Evolutionary conservation across 2,888 invertebrate species (phyloP), one percentile per base, ranked within the genome.

Genomic region (Xylocampa areola): DNA sequence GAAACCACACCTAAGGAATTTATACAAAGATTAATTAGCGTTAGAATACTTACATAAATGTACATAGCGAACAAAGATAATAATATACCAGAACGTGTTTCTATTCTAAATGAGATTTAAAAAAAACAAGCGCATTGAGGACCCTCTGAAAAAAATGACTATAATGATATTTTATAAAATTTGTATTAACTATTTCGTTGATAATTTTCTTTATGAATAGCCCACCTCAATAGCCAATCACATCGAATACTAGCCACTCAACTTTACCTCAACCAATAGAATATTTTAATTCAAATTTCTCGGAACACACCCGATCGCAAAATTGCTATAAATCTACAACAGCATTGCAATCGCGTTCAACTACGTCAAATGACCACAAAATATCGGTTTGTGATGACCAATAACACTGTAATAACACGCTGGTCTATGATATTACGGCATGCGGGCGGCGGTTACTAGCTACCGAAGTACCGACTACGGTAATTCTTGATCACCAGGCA

Each of bases 331-430:
- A 80, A 76, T 77, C 71, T 72, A 66, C 73, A 68, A 71, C 67
- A 75, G 52, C 43, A 66, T 68, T 50, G 72, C 75, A 70, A 76
- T 79, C 57, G 66, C 68, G 71, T 55, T 45, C 49, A 51, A 54
- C 70, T 50, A 72, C 78, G 75, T 72, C 77, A 81, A 85, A 86
- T 84, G 82, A 84, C 84, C 79, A 80, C 85, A 86, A 85, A 86
- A 81, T 85, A 82, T 85, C 79, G 79, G 80, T 73, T 77, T 72
- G 73, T 73, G 68, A 79, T 76, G 69, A 70, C 80, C 83, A 82
- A 86, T 84, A 84, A 80, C 67, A 50, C 65, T 71, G 68, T 81
- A 75, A 77, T 79, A 76, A 73, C 55, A 71, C 44, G 44, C 48
- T 58, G 36, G 54, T 67, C 65, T 67, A 69, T 68, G 67, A 66